Evolutionary conservation across 2,113 vertebrate species (phyloP), one percentile per base, ranked within the genome.

Genomic region (Columba janthina): DNA sequence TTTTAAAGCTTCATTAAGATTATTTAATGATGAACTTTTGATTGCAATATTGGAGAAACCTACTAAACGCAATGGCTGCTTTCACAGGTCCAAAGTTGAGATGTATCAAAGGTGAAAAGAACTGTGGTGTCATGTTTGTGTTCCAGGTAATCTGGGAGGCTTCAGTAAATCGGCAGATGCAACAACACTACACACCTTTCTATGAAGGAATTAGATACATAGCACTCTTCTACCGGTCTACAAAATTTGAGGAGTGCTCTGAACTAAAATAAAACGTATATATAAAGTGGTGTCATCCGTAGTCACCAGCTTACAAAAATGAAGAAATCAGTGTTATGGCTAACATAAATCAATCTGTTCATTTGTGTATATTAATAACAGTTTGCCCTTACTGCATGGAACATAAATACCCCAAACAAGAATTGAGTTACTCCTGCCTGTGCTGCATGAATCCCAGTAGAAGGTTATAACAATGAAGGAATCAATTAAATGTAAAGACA

Each of bases 181-280:
- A 67, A 36, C 0, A 0, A 36, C 0, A 0, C 18, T 40, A 70
- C 18, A 3, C 0, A 3, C 20, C 66, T 77, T 72, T 61, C 44
- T 60, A 77, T 51, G 64, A 73, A 66, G 54, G 19, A 80, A 79
- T 46, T 15, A 38, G 46, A 44, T 44, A 62, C 42, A 28, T 2
- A 48, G 22, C 24, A 54, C 17, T 24, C 19, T 31, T 56, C 12
- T 48, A 36, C 38, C 42, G 9, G 0, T 14, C 60, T 44, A 74
- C 25, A 72, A 73, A 86, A 84, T 51, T 25, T 75, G 57, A 72
- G n/a, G 31, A 84, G 75, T 65, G 25, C 22, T 32, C 46, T 36
- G 12, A 67, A 53, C 20, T 62, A 64, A 8, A 50, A 58, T 16
- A 62, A 64, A 81, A 82, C 15, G 46, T 58, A 8, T 19, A 46